Base-by-base conservation (phyloP, 2,797 vertebrate species). In the Adrianichthys oophorus region DNA sequence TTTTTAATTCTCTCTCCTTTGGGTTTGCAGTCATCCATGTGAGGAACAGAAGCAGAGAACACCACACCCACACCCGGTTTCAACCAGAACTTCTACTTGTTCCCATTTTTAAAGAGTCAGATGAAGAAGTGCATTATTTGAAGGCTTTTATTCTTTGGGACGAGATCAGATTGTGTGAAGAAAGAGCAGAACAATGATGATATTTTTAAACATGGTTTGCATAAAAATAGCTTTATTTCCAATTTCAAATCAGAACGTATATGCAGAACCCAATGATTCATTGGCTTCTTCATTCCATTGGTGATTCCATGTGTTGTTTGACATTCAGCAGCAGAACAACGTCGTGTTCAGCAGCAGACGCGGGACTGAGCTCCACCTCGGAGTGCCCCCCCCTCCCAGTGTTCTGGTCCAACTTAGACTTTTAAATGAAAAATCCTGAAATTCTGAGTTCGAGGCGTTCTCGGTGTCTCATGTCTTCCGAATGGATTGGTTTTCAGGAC, bases 181-280 rank as follows among this genome's bases (percentile, higher is more conserved):
- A 26, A 26, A 21, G 19, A 8, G 8, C 24, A 42, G 45, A 40
- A 41, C 19, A 61, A 14, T 49, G 47, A 54, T 4, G 0, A 59
- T 52, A 4, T 44, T 56, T 66, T 43, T 75, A 76, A 78, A 58
- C 74, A 72, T 83, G 79, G 78, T 90, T 86, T 91, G 86, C 89
- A 92, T 90, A 90, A 92, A 91, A 92, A 92, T 90, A 89, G 82
- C 89, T 93, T 92, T 92, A 92, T 92, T 91, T 90, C 68, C 74
- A 85, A 84, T 78, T 67, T 89, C 73, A 86, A 78, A 89, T 89
- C 86, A 83, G 79, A 89, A 89, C 82, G 83, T 82, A 79, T 76
- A 82, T 76, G 71, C 68, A 86, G 86, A 90, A 89, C 60, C 86
- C 91, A 90, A 90, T 84, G 85, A 90, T 87, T 88, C 87, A 90